These are phyloP conservation scores for Mythimna vitellina DNA, from an alignment of 2,888 invertebrate genomes.

Conservation along the genomic window DNA sequence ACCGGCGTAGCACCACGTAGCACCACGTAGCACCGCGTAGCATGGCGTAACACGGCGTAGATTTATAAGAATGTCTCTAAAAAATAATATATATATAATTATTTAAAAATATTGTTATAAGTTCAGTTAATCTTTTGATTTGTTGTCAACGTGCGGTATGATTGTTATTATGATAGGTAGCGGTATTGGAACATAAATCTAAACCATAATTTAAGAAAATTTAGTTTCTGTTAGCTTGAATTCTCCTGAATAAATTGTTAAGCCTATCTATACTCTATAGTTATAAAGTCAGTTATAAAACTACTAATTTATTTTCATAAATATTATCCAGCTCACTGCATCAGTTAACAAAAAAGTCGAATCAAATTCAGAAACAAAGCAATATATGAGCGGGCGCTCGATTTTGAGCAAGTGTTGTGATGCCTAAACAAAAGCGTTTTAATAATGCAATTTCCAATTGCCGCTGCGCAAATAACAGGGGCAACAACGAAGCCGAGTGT, in stretches of 20 bases:
- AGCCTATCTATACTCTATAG: background rate
- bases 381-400: conserved; percentile 41
- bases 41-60: conserved; percentile 33
- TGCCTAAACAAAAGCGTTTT: conserved; percentile 89
- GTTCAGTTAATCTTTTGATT: background rate
- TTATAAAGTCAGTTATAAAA: background rate
- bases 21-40: conserved; percentile 8
- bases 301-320: background rate
- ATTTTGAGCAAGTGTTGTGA: conserved; percentile 83
- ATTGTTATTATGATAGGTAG: background rate
- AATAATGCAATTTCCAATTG: conserved; percentile 91
- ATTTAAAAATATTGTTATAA: background rate
- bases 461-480: conserved; percentile 88
- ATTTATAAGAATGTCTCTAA: too few species aligned
- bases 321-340: conserved; percentile 15
- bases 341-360: conserved; percentile 35
- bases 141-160: background rate
- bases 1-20: conserved; percentile 14
- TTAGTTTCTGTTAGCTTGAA: background rate
- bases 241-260: background rate
- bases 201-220: background rate
- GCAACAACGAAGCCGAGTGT: conserved; percentile 76
- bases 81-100: too few species aligned
- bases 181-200: background rate
- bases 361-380: conserved; percentile 58